A percentile compares a stretch with the other conserved stretches of the same genome.
phyloP scores from a whole-genome alignment of 2,797 vertebrate species.

The Glossophaga mutica region DNA sequence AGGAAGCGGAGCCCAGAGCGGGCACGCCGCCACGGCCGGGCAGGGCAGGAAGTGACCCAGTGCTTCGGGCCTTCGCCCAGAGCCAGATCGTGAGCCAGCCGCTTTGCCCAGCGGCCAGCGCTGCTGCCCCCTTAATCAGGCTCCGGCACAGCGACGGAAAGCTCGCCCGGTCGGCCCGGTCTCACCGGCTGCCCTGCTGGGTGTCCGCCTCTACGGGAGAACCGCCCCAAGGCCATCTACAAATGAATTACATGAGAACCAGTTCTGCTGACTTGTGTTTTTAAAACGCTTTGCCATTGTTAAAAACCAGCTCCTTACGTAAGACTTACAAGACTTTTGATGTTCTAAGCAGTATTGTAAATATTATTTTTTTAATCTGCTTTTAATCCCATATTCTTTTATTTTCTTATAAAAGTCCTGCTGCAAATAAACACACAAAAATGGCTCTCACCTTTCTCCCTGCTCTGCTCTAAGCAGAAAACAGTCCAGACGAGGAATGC shows the following conservation, averaged over 20 bases:
- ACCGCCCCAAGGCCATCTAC: not conserved
- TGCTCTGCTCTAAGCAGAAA: conserved; percentile 29
- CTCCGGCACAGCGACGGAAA: conserved; percentile 27
- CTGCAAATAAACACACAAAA: conserved; percentile 50
- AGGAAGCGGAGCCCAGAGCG: conserved; percentile 37
- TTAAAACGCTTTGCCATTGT: conserved; percentile 23
- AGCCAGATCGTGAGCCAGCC: conserved; percentile 35
- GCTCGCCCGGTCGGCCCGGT: not conserved
- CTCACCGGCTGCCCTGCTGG: conserved; percentile 15
- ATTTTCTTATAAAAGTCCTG: not conserved
- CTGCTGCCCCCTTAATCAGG: conserved; percentile 29
- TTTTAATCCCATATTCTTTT: conserved; percentile 19
- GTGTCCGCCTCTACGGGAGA: conserved; percentile 8
- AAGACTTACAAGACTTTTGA: conserved; percentile 17
- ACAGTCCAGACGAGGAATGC: not conserved
- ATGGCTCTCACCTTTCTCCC: not conserved
- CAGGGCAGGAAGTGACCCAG: not conserved
- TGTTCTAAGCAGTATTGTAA: conserved; percentile 28
- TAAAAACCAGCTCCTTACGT: not conserved
- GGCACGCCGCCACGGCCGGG: not conserved
- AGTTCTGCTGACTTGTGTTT: conserved; percentile 14
- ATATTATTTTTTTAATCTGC: conserved; percentile 36
- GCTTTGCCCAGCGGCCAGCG: conserved; percentile 18
- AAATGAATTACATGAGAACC: conserved; percentile 34
- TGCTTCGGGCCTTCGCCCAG: not conserved